phyloP scores from a whole-genome alignment of 2,113 vertebrate genomes.

The Microcebus murinus region DNA sequence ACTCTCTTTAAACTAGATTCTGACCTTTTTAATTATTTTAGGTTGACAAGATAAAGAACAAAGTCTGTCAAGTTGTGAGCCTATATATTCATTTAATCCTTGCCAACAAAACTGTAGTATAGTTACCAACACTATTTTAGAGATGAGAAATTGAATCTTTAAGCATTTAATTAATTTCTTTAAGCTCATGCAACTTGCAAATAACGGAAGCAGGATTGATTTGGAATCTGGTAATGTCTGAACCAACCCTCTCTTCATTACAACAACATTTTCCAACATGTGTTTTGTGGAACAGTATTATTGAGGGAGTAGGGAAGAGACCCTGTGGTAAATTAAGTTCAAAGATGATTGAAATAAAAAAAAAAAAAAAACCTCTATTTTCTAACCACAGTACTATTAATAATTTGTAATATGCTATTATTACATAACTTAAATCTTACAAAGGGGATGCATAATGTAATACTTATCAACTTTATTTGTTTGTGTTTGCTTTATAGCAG shows the following conservation, averaged over 20 bases:
- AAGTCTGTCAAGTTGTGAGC: background rate
- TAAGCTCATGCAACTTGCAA: background rate
- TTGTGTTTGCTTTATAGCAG: background rate
- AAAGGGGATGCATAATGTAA: background rate
- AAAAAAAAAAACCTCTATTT: background rate
- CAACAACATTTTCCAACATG: background rate
- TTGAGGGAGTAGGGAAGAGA: background rate
- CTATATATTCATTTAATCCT: background rate
- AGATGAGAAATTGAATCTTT: background rate
- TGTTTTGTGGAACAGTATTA: background rate
- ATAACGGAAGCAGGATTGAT: background rate
- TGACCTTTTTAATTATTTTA: background rate
- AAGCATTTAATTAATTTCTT: background rate
- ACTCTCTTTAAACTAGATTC: background rate
- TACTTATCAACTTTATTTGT: background rate
- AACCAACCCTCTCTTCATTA: background rate
- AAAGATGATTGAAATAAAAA: background rate
- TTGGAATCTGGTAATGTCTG: background rate
- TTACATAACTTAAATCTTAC: background rate
- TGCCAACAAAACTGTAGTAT: background rate
- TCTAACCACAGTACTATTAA: background rate
- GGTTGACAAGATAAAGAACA: background rate
- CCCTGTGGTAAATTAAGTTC: background rate
- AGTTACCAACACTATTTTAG: background rate
- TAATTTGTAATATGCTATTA: background rate